Base-by-base conservation (phyloP, 2,113 vertebrate genomes). In the Brachionichthys hirsutus region DNA sequence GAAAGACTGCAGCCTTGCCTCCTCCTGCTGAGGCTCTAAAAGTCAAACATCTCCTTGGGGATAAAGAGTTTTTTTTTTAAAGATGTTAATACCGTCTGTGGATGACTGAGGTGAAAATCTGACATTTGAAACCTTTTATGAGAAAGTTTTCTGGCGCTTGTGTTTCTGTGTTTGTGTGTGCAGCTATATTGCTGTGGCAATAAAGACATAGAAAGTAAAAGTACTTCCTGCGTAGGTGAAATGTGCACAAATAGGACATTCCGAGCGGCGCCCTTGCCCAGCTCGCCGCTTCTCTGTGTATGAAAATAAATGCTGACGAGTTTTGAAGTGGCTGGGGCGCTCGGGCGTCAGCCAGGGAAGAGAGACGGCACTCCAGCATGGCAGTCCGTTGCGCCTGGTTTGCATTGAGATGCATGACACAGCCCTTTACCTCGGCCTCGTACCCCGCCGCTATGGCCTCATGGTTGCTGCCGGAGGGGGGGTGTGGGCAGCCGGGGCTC, bases 261-360 rank as follows among this genome's bases (percentile, higher is more conserved):
- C 12, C 6, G 46, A 68, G 44, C 2, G 45, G 49, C 10, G 43
- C 35, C 43, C 61, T 52, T 12, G 4, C 17, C 70, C 47, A 81
- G 65, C 77, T 46, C 38, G 20, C 54, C 10, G 62, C 69, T 81
- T 48, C 51, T 70, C 24, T n/a, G 45, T 70, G 81, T 70, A 72
- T 85, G 78, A 82, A 78, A 82, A 77, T 70, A 84, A 83, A 85
- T 67, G 81, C 81, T 80, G 81, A 80, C 54, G 60, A 65, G 60
- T 62, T 76, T 64, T 58, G 78, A 62, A 73, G 68, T n/a, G 71
- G 72, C 68, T 30, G 70, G 50, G 71, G 15, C 20, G 42, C 67
- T 24, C 2, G 18, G 43, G 60, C 67, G 80, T 73, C 70, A 64
- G 66, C 44, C n/a, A 6, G 59, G 43, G 70, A 62, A 49, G 72